A percentile compares a stretch with the other conserved stretches of the same genome.
Evolutionary conservation across 23 tunicate genomes (phyloP).

Genomic region (Styela clava): DNA sequence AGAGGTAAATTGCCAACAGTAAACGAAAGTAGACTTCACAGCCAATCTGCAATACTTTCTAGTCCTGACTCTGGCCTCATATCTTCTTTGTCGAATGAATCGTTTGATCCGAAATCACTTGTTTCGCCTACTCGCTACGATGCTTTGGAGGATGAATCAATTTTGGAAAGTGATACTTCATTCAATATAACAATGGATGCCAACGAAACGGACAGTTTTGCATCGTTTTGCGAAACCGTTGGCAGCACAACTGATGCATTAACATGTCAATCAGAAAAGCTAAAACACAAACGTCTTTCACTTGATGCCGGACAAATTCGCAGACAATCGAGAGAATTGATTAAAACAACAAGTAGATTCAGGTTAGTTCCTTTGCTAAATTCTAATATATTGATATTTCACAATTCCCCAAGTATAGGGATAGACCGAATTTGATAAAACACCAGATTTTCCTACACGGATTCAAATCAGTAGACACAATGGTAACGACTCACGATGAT

Average conservation of each 20-base stretch:
- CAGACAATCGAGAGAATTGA: neutral
- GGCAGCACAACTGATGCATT: neutral
- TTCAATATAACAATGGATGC: neutral
- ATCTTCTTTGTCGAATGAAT: neutral
- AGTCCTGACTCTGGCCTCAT: constrained; percentile 4
- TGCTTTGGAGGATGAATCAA: constrained; percentile 4
- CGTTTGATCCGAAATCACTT: neutral
- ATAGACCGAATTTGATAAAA: no score
- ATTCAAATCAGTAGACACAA: no score
- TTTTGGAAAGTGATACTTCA: neutral
- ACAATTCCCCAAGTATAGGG: no score
- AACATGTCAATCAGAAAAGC: neutral
- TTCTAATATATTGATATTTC: no score
- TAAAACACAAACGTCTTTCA: neutral
- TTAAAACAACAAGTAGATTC: neutral
- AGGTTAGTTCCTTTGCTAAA: constrained; percentile 20
- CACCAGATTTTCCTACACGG: no score
- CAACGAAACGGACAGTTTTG: neutral
- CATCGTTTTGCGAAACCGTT: neutral
- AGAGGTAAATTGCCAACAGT: neutral
- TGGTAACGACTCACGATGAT: no score
- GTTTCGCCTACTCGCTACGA: constrained; percentile 9
- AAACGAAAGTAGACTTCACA: neutral
- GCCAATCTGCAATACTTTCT: neutral
- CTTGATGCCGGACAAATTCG: neutral